A percentile compares a stretch with the other conserved stretches of the same genome.
Evolutionary conservation across 2,797 vertebrate species (phyloP).

Genomic region (Benthosema pterotum): DNA sequence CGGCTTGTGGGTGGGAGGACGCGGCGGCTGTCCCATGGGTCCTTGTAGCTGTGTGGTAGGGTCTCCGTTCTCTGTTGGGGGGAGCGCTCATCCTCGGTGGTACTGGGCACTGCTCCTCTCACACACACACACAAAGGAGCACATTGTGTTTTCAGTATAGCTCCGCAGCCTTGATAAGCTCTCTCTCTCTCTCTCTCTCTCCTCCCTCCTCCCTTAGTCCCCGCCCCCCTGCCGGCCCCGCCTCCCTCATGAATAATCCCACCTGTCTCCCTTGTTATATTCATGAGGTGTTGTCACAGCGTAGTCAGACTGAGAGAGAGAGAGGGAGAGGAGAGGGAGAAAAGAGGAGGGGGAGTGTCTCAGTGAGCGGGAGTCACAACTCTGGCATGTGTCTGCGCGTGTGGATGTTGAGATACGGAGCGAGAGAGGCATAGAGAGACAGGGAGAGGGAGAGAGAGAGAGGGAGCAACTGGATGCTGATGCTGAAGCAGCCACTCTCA

Average conservation of each 20-base stretch:
- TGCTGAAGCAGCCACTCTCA: constrained; percentile 51
- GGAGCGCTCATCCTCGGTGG: constrained; percentile 60
- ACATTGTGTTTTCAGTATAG: constrained; percentile 86
- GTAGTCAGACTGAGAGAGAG: constrained; percentile 81
- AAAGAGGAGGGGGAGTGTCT: constrained; percentile 79
- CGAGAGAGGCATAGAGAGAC: constrained; percentile 24
- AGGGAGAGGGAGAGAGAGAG: constrained; percentile 28
- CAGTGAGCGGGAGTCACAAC: constrained; percentile 77
- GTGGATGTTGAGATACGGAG: constrained; percentile 25
- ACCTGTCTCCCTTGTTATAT: constrained; percentile 87
- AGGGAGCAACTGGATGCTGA: constrained; percentile 74
- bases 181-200: constrained; percentile 72
- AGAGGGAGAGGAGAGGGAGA: constrained; percentile 30
- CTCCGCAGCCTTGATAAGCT: constrained; percentile 86
- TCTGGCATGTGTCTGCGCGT: constrained; percentile 50
- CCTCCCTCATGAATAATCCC: constrained; percentile 88
- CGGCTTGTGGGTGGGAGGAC: constrained; percentile 55
- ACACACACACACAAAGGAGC: constrained; percentile 84
- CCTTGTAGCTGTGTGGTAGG: constrained; percentile 39
- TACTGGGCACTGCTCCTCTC: no score
- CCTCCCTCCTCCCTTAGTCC: constrained; percentile 70
- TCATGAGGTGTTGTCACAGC: constrained; percentile 89
- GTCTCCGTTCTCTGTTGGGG: constrained; percentile 61
- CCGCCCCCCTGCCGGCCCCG: constrained; percentile 80
- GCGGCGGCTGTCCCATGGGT: no score